Conservation (phyloP, 2,113 vertebrate species). For the Sphaerodactylus townsendi region DNA sequence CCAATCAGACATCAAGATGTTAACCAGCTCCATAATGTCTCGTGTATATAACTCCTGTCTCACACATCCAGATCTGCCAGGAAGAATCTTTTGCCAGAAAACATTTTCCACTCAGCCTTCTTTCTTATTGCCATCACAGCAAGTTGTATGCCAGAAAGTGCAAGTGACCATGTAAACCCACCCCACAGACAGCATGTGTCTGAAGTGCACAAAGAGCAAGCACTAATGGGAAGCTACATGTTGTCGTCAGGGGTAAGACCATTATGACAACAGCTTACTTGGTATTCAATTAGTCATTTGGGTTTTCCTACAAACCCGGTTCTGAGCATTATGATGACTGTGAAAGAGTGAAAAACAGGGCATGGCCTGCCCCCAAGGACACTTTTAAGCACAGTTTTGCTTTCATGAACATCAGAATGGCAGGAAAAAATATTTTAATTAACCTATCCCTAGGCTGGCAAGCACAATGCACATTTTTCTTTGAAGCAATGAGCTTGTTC, state of each 20-base stretch:
- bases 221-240: not conserved
- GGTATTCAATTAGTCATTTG: constrained; percentile 34
- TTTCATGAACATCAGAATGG: constrained; percentile 56
- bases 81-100: too few relatives aligned
- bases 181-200: not conserved
- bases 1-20: not conserved
- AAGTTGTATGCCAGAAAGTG: not conserved
- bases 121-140: not conserved
- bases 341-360: constrained; percentile 41
- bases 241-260: not conserved
- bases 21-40: too few relatives aligned
- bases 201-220: not conserved
- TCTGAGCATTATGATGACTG: constrained; percentile 32
- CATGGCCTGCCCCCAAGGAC: constrained; percentile 3
- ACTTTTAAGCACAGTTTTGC: constrained; percentile 53
- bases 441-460: constrained; percentile 44
- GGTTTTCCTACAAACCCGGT: constrained; percentile 15
- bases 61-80: too few relatives aligned
- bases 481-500: constrained; percentile 6
- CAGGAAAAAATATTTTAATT: constrained; percentile 64
- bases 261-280: not conserved
- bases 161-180: not conserved
- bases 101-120: not conserved
- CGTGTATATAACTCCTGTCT: not conserved
- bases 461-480: constrained; percentile 30